phyloP scores from a whole-genome alignment of 2,113 vertebrate genomes.

The Clarias magur region DNA sequence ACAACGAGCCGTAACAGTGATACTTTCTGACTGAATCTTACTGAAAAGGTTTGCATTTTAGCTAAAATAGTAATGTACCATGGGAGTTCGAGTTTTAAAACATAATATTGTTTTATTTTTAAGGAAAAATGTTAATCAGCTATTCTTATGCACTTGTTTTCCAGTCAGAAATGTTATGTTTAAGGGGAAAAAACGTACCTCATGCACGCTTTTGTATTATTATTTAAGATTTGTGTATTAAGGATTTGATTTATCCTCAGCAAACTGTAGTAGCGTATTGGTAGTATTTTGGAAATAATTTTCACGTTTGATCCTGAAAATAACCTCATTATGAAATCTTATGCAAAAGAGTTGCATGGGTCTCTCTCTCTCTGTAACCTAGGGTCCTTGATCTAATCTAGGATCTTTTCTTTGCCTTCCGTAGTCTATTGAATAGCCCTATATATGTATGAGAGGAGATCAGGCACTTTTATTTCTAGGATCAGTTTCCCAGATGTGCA shows the following conservation, averaged over 20 bases:
- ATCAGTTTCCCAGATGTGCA: background rate
- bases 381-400: background rate
- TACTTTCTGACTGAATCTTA: conserved; percentile 21
- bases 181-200: background rate
- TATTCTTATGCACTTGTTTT: conserved; percentile 58
- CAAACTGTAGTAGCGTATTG: background rate
- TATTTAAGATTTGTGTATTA: conserved; percentile 50
- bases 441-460: background rate
- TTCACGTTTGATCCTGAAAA: background rate
- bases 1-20: conserved; percentile 36
- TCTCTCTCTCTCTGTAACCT: background rate
- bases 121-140: conserved; percentile 32
- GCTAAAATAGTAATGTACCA: conserved; percentile 34
- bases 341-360: conserved; percentile 18
- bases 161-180: background rate
- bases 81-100: conserved; percentile 53
- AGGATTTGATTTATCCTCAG: conserved; percentile 33
- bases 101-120: conserved; percentile 42
- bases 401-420: background rate
- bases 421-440: background rate
- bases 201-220: conserved; percentile 26
- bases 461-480: conserved; percentile 8
- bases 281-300: background rate
- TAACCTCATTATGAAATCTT: conserved; percentile 18
- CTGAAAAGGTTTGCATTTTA: conserved; percentile 28